Conservation (phyloP, 2,113 vertebrate species). For the Vombatus ursinus region DNA sequence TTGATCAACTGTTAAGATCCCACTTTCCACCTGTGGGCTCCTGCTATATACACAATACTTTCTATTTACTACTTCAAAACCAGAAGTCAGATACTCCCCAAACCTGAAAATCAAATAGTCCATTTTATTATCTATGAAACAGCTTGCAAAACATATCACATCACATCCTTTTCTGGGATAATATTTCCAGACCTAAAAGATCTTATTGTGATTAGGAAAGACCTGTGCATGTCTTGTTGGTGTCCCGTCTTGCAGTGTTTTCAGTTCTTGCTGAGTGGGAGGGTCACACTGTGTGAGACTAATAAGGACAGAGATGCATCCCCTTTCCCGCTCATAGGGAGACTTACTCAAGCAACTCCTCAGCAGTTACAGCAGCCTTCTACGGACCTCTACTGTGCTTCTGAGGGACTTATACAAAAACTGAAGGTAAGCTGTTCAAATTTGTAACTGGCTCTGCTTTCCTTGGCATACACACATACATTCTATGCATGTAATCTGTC, state of each 20-base stretch:
- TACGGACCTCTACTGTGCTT: slow-evolving; percentile 74
- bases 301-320: slow-evolving; percentile 95
- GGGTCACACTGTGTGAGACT: slow-evolving; percentile 94
- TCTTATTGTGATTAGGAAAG: slow-evolving; percentile 44
- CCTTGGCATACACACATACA: not conserved
- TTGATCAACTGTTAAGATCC: slow-evolving; percentile 62
- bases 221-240: slow-evolving; percentile 69
- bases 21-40: slow-evolving; percentile 55
- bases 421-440: slow-evolving; percentile 82
- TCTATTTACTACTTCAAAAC: slow-evolving; percentile 56
- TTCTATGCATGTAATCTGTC: not conserved
- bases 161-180: slow-evolving; percentile 26
- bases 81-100: slow-evolving; percentile 69
- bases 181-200: slow-evolving; percentile 32
- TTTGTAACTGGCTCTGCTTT: slow-evolving; percentile 3
- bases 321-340: slow-evolving; percentile 83
- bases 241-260: slow-evolving; percentile 84
- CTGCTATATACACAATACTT: slow-evolving; percentile 43
- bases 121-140: slow-evolving; percentile 62
- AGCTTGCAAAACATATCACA: slow-evolving; percentile 41
- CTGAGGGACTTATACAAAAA: slow-evolving; percentile 61
- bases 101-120: slow-evolving; percentile 26
- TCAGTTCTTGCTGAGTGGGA: slow-evolving; percentile 93
- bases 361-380: slow-evolving; percentile 74
- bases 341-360: slow-evolving; percentile 80